A percentile compares a stretch with the other conserved stretches of the same genome.
These are phyloP conservation scores for Neuroscelio doddi DNA, from an alignment of 2,888 invertebrate species.

Conservation along the genomic window DNA sequence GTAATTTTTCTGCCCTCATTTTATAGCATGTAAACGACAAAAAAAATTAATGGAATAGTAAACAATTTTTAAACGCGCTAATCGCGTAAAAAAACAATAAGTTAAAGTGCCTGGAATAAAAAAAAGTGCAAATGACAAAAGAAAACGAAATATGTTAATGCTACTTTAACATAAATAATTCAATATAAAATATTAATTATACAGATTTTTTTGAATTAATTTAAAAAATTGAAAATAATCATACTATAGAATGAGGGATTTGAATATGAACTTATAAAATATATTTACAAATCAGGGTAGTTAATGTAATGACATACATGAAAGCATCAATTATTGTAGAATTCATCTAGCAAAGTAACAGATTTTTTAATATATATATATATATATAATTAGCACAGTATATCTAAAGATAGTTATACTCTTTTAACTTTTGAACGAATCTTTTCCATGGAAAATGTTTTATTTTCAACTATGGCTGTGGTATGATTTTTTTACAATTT, in stretches of 20 bases:
- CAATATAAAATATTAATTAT: slow-evolving; percentile 4
- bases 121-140: slow-evolving; percentile 19
- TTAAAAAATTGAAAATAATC: not conserved
- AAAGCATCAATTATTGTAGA: slow-evolving; percentile 33
- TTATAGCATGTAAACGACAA: slow-evolving; percentile 21
- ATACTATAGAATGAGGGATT: slow-evolving; percentile 37
- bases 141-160: not conserved
- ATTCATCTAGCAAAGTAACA: slow-evolving; percentile 18
- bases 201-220: not conserved
- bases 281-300: slow-evolving; percentile 49
- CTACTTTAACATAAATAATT: slow-evolving; percentile 2
- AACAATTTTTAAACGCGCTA: too few species aligned
- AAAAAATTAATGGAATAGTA: too few species aligned
- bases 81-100: not conserved
- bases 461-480: too few species aligned
- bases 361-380: not conserved
- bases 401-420: too few species aligned
- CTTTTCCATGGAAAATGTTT: too few species aligned
- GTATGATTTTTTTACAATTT: slow-evolving; percentile 21
- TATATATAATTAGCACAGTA: slow-evolving; percentile 11
- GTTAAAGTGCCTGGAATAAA: slow-evolving; percentile 32
- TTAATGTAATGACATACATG: slow-evolving; percentile 42
- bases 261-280: slow-evolving; percentile 37
- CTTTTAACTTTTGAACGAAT: too few species aligned
- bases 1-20: slow-evolving; percentile 24